These are phyloP conservation scores for Scortum barcoo DNA, from an alignment of 2,113 vertebrate genomes.

Conservation along the genomic window DNA sequence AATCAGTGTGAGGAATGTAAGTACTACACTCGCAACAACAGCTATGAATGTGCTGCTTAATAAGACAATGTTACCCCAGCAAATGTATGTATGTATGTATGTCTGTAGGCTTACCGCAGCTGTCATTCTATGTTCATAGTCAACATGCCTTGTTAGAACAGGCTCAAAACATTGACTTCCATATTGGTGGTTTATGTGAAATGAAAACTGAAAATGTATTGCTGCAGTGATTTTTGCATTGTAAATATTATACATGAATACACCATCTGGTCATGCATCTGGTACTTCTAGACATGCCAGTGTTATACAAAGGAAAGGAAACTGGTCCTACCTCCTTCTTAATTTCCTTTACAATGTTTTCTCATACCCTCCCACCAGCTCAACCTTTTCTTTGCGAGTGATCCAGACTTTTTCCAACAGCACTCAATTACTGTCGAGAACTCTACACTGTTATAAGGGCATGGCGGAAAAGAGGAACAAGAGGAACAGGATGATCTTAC, in stretches of 20 bases:
- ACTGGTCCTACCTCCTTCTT: slow-evolving; percentile 42
- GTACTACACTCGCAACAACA: neutral
- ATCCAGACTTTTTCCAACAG: slow-evolving; percentile 52
- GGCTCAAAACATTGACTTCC: slow-evolving; percentile 30
- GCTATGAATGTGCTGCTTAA: slow-evolving; percentile 14
- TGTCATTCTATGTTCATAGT: slow-evolving; percentile 26
- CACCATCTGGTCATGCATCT: slow-evolving; percentile 66
- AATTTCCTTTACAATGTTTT: neutral
- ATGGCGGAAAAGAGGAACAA: slow-evolving; percentile 36
- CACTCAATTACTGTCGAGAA: slow-evolving; percentile 57
- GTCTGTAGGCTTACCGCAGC: neutral
- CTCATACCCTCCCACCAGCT: neutral
- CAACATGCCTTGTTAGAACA: slow-evolving; percentile 39
- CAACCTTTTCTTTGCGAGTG: slow-evolving; percentile 32
- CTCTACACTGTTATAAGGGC: slow-evolving; percentile 36
- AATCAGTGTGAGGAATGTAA: neutral
- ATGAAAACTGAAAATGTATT: slow-evolving; percentile 49
- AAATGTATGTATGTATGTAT: slow-evolving; percentile 16
- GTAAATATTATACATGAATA: slow-evolving; percentile 56
- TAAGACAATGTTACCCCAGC: slow-evolving; percentile 2
- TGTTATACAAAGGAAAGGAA: slow-evolving; percentile 44
- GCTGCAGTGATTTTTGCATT: slow-evolving; percentile 48
- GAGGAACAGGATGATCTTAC: slow-evolving; percentile 67
- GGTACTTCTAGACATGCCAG: slow-evolving; percentile 34
- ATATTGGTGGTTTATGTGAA: slow-evolving; percentile 50